phyloP scores from a whole-genome alignment of 2,113 vertebrate genomes.

The Syngnathus typhle region DNA sequence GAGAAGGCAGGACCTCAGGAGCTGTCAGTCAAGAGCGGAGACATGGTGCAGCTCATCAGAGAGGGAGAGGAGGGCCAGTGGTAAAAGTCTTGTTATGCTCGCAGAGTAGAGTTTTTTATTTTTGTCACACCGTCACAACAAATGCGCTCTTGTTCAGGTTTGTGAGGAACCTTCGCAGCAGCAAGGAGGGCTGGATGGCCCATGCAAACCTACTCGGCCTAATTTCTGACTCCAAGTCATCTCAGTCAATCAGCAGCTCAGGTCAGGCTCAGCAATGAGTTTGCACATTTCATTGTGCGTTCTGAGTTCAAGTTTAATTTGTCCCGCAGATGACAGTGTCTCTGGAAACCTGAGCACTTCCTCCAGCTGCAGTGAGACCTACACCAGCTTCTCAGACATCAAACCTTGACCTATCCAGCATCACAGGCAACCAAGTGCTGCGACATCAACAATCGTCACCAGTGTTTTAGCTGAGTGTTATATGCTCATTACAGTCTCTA shows the following conservation, averaged over 20 bases:
- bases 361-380: conserved; percentile 91
- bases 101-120: neutral
- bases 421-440: conserved; percentile 9
- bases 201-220: conserved; percentile 78
- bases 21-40: conserved; percentile 81
- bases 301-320: conserved; percentile 12
- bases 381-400: conserved; percentile 80
- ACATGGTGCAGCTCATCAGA: conserved; percentile 82
- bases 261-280: conserved; percentile 57
- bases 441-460: neutral
- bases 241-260: conserved; percentile 88
- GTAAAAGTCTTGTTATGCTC: conserved; percentile 60
- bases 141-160: conserved; percentile 69
- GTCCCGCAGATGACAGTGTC: conserved; percentile 80
- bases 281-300: neutral
- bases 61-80: conserved; percentile 86
- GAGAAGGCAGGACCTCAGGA: conserved; percentile 78
- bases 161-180: conserved; percentile 83
- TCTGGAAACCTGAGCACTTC: conserved; percentile 89
- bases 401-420: conserved; percentile 73
- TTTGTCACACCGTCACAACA: neutral
- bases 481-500: neutral
- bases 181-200: conserved; percentile 84
- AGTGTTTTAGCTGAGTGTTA: conserved; percentile 5
- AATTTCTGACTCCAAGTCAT: conserved; percentile 82